Conservation (phyloP, 2,888 invertebrate genomes). For the Chymomyza caudatula region DNA sequence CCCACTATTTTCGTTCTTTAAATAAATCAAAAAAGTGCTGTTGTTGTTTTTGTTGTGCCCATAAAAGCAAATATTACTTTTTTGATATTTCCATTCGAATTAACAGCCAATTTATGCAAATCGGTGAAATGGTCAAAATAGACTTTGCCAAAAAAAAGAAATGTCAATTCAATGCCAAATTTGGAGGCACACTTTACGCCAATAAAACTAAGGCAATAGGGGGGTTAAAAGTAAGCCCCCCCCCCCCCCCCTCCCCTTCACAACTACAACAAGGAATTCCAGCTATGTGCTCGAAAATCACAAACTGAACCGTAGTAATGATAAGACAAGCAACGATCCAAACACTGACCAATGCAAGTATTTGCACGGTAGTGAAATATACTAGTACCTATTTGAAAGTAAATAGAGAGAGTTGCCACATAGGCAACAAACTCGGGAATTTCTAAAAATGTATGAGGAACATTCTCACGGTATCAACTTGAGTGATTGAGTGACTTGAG, state of each 20-base stretch:
- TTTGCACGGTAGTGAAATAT: too few relatives aligned
- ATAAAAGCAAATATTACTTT: slow-evolving; percentile 46
- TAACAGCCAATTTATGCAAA: slow-evolving; percentile 10
- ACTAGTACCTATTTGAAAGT: too few relatives aligned
- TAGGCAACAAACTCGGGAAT: too few relatives aligned
- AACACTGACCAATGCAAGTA: too few relatives aligned
- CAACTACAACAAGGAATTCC: not conserved
- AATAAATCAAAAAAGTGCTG: slow-evolving; percentile 52
- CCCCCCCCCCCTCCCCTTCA: not conserved
- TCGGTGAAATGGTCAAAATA: not conserved
- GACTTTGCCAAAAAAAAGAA: slow-evolving; percentile 1
- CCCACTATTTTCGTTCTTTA: slow-evolving; percentile 62
- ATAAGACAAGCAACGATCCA: too few relatives aligned
- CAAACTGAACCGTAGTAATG: not conserved
- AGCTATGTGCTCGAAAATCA: not conserved
- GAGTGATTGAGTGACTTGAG: too few relatives aligned
- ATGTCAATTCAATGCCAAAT: slow-evolving; percentile 16
- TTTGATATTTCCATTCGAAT: not conserved
- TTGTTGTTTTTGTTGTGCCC: slow-evolving; percentile 28
- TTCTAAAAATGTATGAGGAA: too few relatives aligned
- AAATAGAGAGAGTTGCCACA: too few relatives aligned
- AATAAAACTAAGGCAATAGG: not conserved
- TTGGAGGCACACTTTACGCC: not conserved
- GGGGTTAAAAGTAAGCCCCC: not conserved
- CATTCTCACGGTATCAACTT: too few relatives aligned